Evolutionary conservation across 1,140 invertebrate species (phyloP).

Genomic region (Radopholus similis): DNA sequence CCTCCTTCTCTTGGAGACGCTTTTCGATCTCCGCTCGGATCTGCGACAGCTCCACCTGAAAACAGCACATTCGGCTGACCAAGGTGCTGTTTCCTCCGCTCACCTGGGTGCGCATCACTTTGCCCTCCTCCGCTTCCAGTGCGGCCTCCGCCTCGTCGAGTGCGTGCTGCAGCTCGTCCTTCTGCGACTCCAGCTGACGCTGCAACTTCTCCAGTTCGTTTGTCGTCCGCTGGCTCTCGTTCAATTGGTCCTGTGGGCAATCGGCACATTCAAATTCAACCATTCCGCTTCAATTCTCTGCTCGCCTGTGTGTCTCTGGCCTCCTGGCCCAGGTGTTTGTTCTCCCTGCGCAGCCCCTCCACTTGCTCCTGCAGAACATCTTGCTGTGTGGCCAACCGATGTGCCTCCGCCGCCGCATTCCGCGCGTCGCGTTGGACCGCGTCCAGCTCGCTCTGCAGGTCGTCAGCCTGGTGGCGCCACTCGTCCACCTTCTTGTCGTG

Average conservation of each 20-base stretch:
- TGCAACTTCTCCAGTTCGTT: conserved; percentile 97
- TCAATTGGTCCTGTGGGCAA: conserved; percentile 81
- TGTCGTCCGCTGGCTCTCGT: conserved; percentile 82
- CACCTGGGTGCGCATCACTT: conserved; percentile 90
- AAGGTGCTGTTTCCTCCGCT: conserved; percentile 55
- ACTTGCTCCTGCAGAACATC: conserved; percentile 90
- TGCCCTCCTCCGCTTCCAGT: conserved; percentile 96
- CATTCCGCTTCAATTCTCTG: background rate
- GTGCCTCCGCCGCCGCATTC: conserved; percentile 96
- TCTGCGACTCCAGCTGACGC: conserved; percentile 95
- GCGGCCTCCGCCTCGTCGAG: conserved; percentile 97
- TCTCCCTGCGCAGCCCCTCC: conserved; percentile 56
- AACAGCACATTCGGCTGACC: background rate
- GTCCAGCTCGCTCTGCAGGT: conserved; percentile 91
- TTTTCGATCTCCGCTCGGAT: conserved; percentile 97
- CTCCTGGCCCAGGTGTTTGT: conserved; percentile 47
- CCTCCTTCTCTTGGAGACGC: conserved; percentile 97
- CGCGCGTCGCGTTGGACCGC: conserved; percentile 97
- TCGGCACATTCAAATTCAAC: too few species aligned
- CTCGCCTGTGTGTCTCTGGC: conserved; percentile 64
- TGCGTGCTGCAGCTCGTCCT: conserved; percentile 96
- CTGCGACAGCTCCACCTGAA: conserved; percentile 85
- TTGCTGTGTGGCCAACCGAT: conserved; percentile 93
- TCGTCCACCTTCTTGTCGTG: conserved; percentile 98
- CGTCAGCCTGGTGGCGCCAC: conserved; percentile 99